Base-by-base conservation (phyloP, 2,888 invertebrate species). In the Mellilla xanthometata region DNA sequence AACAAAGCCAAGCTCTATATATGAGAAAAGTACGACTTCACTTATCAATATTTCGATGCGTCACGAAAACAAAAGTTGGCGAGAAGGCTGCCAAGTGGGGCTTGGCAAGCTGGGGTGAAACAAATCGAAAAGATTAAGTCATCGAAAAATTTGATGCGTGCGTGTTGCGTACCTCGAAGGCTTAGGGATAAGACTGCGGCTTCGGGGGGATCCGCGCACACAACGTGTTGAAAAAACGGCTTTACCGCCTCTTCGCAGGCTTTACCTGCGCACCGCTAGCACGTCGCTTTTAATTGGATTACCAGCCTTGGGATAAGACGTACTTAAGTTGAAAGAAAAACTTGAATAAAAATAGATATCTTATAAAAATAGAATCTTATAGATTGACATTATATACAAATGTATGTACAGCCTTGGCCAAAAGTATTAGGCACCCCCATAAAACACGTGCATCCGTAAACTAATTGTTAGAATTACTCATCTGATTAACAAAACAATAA, bases 101-200 rank as follows among this genome's bases (percentile, higher is more conserved):
- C 38, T 60, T 50, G 52, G 40, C 54, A 49, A 52, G 53, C 48
- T n/a, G 43, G 52, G 59, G 60, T 53, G 57, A 56, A 59, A 58
- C 62, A 68, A 72, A 71, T 68, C 68, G 61, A 61, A 54, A 62
- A 72, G 75, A 71, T 72, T 76, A 73, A 70, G 65, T 68, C 70
- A 68, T 76, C 70, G 73, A 70, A 75, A 76, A 76, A 80, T 75
- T 74, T 66, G 72, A 75, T 76, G 78, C 84, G 82, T 82, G 82
- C 73, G 68, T 66, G 65, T 51, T 51, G 60, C 57, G 64, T 62
- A 57, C 65, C 68, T 65, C 47, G 31, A 52, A 39, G 72, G 80
- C 78, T 84, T 80, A 81, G 57, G 59, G 51, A 45, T 51, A 49
- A 42, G 41, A 32, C 41, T 13, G 12, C 44, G 41, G 36, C 46